Percentiles rank a stretch among this genome's conserved stretches.
Evolutionary conservation across 2,797 vertebrate species (phyloP).

Genomic region (Rhabdomys pumilio): DNA sequence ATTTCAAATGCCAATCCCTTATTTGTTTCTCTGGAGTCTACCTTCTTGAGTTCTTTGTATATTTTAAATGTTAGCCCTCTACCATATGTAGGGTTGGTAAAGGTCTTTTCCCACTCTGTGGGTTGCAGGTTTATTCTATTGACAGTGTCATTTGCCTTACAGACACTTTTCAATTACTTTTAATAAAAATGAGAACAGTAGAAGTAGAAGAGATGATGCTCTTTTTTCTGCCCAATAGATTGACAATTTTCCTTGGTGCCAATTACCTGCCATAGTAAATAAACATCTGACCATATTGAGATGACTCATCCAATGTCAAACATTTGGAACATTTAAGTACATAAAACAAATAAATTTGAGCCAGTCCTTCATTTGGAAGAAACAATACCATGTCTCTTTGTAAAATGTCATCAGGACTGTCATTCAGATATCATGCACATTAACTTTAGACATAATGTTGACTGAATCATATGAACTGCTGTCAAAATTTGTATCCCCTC

Average conservation of each 20-base stretch:
- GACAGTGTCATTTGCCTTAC: no score
- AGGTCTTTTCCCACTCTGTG: no score
- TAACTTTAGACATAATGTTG: constrained; percentile 59
- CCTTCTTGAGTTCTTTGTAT: no score
- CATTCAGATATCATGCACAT: background rate
- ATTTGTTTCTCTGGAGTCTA: no score
- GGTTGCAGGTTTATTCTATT: no score
- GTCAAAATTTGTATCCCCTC: background rate
- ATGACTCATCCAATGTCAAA: constrained; percentile 50
- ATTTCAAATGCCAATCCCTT: no score
- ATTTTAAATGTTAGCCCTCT: no score
- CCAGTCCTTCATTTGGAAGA: constrained; percentile 5
- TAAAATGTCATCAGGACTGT: background rate
- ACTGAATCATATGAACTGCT: constrained; percentile 7
- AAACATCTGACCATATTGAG: background rate
- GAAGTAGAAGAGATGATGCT: background rate
- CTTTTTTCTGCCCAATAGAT: background rate
- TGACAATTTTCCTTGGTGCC: background rate
- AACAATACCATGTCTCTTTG: background rate
- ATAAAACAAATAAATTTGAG: background rate
- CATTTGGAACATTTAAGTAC: constrained; percentile 27
- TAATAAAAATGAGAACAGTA: constrained; percentile 51
- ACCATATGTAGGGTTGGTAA: no score
- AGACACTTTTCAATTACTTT: background rate
- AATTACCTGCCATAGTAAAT: background rate